Percentiles rank a stretch among this genome's conserved stretches.
Evolutionary conservation across 2,113 vertebrate species (phyloP).

Genomic region (Notarius lentiginosus): DNA sequence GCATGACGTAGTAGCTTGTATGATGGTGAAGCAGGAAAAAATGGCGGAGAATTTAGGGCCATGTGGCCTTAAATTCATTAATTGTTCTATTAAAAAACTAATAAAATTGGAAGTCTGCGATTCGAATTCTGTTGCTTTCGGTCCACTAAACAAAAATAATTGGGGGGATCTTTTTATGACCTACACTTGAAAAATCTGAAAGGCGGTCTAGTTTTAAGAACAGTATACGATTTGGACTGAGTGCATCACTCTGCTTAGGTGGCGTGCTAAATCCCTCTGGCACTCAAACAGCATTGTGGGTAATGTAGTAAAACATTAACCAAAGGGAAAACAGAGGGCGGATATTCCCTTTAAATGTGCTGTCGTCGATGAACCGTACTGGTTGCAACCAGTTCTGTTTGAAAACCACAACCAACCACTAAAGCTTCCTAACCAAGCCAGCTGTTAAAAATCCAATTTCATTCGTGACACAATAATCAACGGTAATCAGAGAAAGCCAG

Average conservation of each 20-base stretch:
- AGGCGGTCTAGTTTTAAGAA: too few relatives aligned
- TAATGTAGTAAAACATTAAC: neutral
- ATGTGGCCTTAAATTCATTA: too few relatives aligned
- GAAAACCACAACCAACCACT: neutral
- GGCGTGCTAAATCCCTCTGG: neutral
- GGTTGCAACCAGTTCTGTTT: neutral
- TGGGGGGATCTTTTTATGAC: too few relatives aligned
- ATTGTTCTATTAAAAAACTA: too few relatives aligned
- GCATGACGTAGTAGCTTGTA: too few relatives aligned
- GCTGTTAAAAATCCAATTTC: neutral
- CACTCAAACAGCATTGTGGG: neutral
- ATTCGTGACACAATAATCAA: neutral
- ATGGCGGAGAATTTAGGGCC: too few relatives aligned
- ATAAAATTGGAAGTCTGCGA: too few relatives aligned
- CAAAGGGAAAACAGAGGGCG: neutral
- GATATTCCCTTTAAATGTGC: neutral
- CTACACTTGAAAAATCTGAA: too few relatives aligned
- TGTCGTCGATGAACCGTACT: neutral
- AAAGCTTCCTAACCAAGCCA: neutral
- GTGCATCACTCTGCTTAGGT: neutral
- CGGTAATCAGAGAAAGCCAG: slow-evolving; percentile 6
- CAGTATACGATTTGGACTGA: too few relatives aligned
- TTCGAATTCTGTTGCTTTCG: too few relatives aligned
- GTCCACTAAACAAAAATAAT: too few relatives aligned
- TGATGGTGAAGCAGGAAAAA: too few relatives aligned